Evolutionary conservation across 2,113 vertebrate genomes (phyloP).

Genomic region (Chitala chitala): DNA sequence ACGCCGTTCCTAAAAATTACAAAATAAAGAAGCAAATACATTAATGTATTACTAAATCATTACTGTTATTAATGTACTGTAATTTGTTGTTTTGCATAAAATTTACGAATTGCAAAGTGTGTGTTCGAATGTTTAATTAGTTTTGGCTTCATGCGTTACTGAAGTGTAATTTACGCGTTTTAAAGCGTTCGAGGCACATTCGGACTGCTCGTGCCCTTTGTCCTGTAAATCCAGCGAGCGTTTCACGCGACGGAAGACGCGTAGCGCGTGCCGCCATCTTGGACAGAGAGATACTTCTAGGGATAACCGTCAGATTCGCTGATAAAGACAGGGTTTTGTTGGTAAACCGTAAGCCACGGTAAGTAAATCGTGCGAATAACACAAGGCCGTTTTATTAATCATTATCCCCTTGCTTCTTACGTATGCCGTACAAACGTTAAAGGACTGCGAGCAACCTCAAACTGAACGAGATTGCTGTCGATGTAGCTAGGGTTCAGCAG

Average conservation of each 20-base stretch:
- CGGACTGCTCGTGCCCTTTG: neutral
- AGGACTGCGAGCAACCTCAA: neutral
- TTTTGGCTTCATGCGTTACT: neutral
- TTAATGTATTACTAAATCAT: too few relatives aligned
- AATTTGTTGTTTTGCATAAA: too few relatives aligned
- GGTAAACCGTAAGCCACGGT: neutral
- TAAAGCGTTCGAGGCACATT: neutral
- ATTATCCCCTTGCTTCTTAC: too few relatives aligned
- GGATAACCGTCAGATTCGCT: slow-evolving; percentile 4
- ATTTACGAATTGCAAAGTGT: neutral
- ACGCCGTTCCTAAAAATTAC: too few relatives aligned
- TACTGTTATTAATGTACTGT: too few relatives aligned
- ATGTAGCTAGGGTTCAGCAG: neutral
- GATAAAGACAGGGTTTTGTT: neutral
- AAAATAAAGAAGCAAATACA: too few relatives aligned
- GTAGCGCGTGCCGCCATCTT: slow-evolving; percentile 21
- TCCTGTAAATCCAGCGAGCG: neutral
- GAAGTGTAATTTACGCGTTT: neutral
- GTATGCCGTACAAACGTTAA: too few relatives aligned
- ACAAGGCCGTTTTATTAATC: neutral
- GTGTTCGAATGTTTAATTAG: neutral
- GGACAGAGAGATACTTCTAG: slow-evolving; percentile 9
- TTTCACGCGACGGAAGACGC: slow-evolving; percentile 10
- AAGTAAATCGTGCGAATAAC: neutral
- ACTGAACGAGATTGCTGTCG: neutral